Evolutionary conservation across 2,113 vertebrate species (phyloP).

Genomic region (Catagonus wagneri): DNA sequence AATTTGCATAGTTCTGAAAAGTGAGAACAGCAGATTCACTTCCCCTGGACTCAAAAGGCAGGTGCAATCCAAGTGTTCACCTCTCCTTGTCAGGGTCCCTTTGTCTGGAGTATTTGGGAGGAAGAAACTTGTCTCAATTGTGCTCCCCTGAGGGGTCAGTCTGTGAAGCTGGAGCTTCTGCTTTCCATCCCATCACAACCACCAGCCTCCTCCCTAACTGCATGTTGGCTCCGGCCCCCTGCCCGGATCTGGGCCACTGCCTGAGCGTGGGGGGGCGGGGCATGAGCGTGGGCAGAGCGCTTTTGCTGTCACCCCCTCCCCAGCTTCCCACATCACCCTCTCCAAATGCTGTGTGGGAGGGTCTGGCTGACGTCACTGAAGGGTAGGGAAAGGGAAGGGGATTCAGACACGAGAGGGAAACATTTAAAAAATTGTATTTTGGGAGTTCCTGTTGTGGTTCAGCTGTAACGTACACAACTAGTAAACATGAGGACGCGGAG

Average conservation of each 20-base stretch:
- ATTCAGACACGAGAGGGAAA: not conserved
- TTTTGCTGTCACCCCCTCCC: not conserved
- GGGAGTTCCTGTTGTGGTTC: too few species aligned
- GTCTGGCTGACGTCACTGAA: not conserved
- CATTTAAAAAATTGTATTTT: too few species aligned
- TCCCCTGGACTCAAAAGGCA: not conserved
- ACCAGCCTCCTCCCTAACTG: not conserved
- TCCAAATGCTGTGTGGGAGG: not conserved
- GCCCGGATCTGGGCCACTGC: accelerated
- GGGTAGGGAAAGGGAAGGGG: not conserved
- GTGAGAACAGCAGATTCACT: not conserved
- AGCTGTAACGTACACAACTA: too few species aligned
- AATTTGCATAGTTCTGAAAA: not conserved
- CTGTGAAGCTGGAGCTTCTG: too few species aligned
- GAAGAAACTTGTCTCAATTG: not conserved
- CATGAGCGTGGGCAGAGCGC: accelerated
- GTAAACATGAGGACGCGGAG: too few species aligned
- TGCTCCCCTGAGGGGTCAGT: not conserved
- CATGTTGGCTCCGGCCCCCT: not conserved
- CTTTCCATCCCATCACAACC: not conserved
- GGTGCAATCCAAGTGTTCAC: not conserved
- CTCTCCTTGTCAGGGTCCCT: not conserved
- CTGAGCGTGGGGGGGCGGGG: accelerated
- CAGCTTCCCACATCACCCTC: not conserved
- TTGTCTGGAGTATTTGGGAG: not conserved